phyloP scores from a whole-genome alignment of 2,113 vertebrate species.

The Corapipo altera region DNA sequence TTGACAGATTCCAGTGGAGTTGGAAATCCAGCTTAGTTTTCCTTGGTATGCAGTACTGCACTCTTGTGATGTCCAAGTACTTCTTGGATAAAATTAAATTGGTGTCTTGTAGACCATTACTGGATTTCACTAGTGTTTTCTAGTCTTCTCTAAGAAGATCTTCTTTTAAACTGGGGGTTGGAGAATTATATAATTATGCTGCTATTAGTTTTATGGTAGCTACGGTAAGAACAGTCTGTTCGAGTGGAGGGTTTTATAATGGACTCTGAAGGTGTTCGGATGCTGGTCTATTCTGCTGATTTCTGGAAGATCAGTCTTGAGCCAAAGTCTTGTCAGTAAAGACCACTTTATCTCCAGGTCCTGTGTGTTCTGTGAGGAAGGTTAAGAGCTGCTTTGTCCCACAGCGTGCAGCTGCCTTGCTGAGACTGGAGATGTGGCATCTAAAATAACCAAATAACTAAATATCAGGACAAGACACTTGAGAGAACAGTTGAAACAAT shows the following conservation, averaged over 20 bases:
- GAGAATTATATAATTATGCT: conserved; percentile 20
- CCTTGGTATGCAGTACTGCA: background rate
- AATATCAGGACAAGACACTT: background rate
- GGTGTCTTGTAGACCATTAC: background rate
- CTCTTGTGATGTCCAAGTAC: background rate
- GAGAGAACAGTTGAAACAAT: background rate
- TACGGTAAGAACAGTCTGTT: conserved; percentile 16
- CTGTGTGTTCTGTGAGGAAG: background rate
- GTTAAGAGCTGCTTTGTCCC: background rate
- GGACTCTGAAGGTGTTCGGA: background rate
- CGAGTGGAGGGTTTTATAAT: background rate
- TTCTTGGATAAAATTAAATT: conserved; percentile 21
- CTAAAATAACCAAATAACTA: background rate
- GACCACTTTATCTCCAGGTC: background rate
- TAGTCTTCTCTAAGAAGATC: conserved; percentile 1
- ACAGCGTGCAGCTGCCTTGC: background rate
- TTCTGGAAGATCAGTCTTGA: background rate
- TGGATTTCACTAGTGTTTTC: conserved; percentile 12
- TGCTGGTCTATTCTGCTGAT: background rate
- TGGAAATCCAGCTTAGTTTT: conserved; percentile 21
- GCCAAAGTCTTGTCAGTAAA: background rate
- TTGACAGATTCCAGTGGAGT: background rate
- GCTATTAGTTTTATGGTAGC: conserved; percentile 27
- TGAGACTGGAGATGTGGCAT: background rate
- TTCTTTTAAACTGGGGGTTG: background rate